phyloP scores from a whole-genome alignment of 2,113 vertebrate genomes.

The Oncorhynchus mykiss region DNA sequence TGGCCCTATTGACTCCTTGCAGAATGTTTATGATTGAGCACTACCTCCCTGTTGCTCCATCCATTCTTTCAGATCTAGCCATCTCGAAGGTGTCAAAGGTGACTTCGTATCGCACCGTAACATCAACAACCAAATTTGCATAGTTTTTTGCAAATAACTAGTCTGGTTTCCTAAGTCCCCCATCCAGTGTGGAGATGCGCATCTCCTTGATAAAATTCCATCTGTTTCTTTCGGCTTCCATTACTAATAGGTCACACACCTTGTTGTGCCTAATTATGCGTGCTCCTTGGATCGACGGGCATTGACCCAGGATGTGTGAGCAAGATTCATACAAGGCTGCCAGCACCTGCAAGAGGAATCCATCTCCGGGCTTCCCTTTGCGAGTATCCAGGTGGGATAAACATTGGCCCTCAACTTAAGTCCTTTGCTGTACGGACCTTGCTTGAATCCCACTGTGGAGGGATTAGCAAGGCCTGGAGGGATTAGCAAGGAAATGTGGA shows the following conservation, averaged over 20 bases:
- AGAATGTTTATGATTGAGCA: background rate
- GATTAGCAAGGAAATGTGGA: no score
- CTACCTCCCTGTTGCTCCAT: no score
- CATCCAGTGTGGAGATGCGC: background rate
- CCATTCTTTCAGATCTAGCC: background rate
- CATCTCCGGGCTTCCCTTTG: background rate
- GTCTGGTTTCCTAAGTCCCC: background rate
- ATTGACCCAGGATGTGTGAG: background rate
- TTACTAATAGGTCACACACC: background rate
- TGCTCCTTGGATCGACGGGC: background rate
- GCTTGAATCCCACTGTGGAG: background rate
- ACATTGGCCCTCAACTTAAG: constrained; percentile 10
- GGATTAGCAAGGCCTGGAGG: background rate
- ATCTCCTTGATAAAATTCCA: background rate
- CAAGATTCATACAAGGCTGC: background rate
- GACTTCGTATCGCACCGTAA: background rate
- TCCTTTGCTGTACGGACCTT: background rate
- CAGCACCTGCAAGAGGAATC: background rate
- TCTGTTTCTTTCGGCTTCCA: no score
- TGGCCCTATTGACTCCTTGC: background rate
- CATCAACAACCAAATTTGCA: background rate
- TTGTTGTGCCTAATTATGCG: background rate
- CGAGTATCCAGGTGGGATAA: background rate
- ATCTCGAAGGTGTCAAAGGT: background rate
- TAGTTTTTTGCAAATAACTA: background rate